Conservation (phyloP, 2,888 invertebrate species). For the Hyppa rectilinea region DNA sequence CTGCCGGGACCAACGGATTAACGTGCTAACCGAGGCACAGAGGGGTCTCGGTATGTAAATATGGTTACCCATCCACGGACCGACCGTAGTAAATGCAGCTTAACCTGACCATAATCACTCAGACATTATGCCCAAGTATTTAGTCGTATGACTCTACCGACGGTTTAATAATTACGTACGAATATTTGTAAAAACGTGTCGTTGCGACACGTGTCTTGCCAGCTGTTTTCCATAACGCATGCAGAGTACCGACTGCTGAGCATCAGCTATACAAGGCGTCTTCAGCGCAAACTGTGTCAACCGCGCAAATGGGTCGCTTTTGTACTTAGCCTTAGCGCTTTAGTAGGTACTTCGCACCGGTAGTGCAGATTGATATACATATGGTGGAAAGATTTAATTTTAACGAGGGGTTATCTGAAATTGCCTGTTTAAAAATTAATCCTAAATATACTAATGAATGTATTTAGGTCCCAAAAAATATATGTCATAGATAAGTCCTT, state of each 20-base stretch:
- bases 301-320: constrained; percentile 54
- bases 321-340: constrained; percentile 33
- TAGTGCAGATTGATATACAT: neutral
- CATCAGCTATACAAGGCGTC: constrained; percentile 29
- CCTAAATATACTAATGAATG: no score
- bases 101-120: no score
- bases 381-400: neutral
- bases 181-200: neutral
- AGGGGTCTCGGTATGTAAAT: no score
- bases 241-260: constrained; percentile 6
- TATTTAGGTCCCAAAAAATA: no score
- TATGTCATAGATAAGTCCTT: no score
- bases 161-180: no score
- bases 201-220: neutral
- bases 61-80: no score
- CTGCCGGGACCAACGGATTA: no score
- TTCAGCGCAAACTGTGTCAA: constrained; percentile 54
- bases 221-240: constrained; percentile 18
- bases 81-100: no score
- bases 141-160: neutral
- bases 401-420: no score
- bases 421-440: no score
- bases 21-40: no score
- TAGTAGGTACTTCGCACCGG: constrained; percentile 16
- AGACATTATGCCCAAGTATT: neutral